Conservation (phyloP, 2,797 vertebrate species). For the Danio albolineatus region DNA sequence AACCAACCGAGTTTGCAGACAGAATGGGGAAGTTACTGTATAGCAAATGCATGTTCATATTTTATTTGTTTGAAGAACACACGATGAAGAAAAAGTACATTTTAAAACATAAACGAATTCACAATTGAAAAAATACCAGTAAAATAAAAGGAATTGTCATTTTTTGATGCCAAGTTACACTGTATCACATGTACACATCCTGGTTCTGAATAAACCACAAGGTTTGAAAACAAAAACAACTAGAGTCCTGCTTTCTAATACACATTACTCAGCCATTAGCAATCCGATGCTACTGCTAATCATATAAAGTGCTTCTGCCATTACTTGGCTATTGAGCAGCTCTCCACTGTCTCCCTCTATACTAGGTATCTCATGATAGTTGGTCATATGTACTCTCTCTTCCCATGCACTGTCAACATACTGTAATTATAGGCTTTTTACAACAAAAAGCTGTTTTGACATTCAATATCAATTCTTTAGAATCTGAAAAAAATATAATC, state of each 20-base stretch:
- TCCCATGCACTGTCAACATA: background rate
- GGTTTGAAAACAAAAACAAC: slow-evolving; percentile 8
- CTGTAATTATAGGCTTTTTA: slow-evolving; percentile 1
- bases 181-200: background rate
- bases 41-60: slow-evolving; percentile 3
- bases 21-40: background rate
- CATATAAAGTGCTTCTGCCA: slow-evolving; percentile 21
- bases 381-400: background rate
- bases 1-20: background rate
- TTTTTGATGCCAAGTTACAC: background rate
- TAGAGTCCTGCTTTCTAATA: background rate
- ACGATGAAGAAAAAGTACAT: background rate
- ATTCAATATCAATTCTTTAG: slow-evolving; percentile 5
- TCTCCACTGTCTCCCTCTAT: background rate
- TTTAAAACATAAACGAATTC: background rate
- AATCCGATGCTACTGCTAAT: slow-evolving; percentile 13
- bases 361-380: background rate
- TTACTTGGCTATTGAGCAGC: background rate
- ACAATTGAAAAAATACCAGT: background rate
- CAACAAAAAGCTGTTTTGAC: slow-evolving; percentile 7
- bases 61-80: background rate
- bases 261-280: slow-evolving; percentile 16
- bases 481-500: background rate
- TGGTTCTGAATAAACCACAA: background rate
- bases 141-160: background rate